These are phyloP conservation scores for Tigriopus californicus DNA, from an alignment of 2,888 invertebrate species.

Conservation along the genomic window DNA sequence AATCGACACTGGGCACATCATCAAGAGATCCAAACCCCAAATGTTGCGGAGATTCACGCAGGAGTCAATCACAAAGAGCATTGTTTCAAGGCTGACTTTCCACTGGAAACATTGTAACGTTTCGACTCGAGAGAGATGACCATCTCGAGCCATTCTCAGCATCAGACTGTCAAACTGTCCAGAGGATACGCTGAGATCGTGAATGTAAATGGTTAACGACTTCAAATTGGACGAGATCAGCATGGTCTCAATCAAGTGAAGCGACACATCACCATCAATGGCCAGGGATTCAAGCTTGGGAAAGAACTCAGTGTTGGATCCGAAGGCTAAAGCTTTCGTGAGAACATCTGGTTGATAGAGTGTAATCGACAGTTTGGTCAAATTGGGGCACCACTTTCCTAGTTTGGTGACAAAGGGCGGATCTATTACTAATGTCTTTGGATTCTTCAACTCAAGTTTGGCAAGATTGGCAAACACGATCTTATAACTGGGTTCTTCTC, in stretches of 20 bases:
- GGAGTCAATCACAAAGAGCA: background rate
- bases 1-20: background rate
- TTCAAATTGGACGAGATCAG: background rate
- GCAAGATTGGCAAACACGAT: background rate
- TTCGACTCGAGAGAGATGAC: background rate
- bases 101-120: constrained; percentile 7
- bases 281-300: background rate
- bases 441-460: background rate
- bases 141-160: background rate
- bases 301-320: background rate
- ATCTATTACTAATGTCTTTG: background rate
- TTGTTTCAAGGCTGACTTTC: background rate
- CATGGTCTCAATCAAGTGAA: background rate
- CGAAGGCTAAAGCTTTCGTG: background rate
- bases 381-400: background rate
- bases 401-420: background rate
- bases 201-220: background rate
- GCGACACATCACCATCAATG: background rate
- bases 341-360: background rate
- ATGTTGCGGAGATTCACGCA: background rate
- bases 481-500: background rate
- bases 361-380: background rate
- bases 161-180: background rate
- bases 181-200: background rate
- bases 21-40: constrained; percentile 6